These are phyloP conservation scores for Meteorus sp. DNA, from an alignment of 1,140 invertebrate genomes.

Conservation along the genomic window DNA sequence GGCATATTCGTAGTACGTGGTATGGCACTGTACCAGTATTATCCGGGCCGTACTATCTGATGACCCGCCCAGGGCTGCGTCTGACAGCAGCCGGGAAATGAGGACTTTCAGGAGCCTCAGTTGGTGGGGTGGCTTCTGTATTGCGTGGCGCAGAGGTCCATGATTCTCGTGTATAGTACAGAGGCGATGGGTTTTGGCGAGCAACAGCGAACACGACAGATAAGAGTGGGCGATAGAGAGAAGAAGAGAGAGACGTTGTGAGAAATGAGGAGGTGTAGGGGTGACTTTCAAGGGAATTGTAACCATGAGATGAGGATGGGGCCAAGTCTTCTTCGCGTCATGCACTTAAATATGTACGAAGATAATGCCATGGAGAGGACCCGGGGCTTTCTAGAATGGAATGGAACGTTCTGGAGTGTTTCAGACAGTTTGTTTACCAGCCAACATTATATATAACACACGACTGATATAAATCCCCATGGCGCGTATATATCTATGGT, in stretches of 20 bases:
- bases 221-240: slow-evolving; percentile 12
- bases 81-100: slow-evolving; percentile 56
- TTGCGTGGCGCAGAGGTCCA: slow-evolving; percentile 27
- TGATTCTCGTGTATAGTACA: slow-evolving; percentile 15
- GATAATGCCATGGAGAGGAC: slow-evolving; percentile 54
- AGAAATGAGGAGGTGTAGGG: slow-evolving; percentile 8
- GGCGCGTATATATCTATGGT: slow-evolving; percentile 13
- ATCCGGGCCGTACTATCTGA: slow-evolving; percentile 53
- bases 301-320: slow-evolving; percentile 31
- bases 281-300: slow-evolving; percentile 21
- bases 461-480: slow-evolving; percentile 18
- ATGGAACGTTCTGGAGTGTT: slow-evolving; percentile 42
- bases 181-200: slow-evolving; percentile 32
- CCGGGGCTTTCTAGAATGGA: slow-evolving; percentile 31
- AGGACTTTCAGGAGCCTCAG: slow-evolving; percentile 46
- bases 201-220: slow-evolving; percentile 9
- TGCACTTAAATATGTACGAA: slow-evolving; percentile 58
- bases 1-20: slow-evolving; percentile 23
- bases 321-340: slow-evolving; percentile 50
- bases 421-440: slow-evolving; percentile 58
- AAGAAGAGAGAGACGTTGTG: slow-evolving; percentile 10
- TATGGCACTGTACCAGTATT: slow-evolving; percentile 35
- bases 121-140: slow-evolving; percentile 20
- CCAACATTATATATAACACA: slow-evolving; percentile 23
- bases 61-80: slow-evolving; percentile 57